phyloP scores from a whole-genome alignment of 2,888 invertebrate genomes.

The Cheilosia vernalis region DNA sequence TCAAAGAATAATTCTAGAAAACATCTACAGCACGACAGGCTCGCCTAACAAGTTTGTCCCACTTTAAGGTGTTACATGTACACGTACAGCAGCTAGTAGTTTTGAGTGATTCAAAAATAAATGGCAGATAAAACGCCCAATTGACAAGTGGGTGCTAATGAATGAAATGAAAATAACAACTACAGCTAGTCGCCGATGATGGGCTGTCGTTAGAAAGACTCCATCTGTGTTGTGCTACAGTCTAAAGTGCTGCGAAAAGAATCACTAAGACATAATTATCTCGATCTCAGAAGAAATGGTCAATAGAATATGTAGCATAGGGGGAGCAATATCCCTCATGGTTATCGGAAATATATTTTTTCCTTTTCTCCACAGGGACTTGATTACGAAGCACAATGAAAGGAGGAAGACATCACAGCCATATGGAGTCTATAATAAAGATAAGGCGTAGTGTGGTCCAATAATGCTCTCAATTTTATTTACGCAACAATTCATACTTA shows the following conservation, averaged over 20 bases:
- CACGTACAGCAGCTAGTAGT: background rate
- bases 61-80: slow-evolving; percentile 45
- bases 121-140: slow-evolving; percentile 65
- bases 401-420: slow-evolving; percentile 7
- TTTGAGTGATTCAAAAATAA: slow-evolving; percentile 40
- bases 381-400: slow-evolving; percentile 47
- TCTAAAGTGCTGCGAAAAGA: slow-evolving; percentile 10
- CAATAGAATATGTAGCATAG: slow-evolving; percentile 32
- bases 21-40: slow-evolving; percentile 39
- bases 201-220: slow-evolving; percentile 30
- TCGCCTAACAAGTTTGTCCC: slow-evolving; percentile 72
- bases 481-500: slow-evolving; percentile 71
- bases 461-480: slow-evolving; percentile 57
- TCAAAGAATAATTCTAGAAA: slow-evolving; percentile 2
- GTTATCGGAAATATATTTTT: slow-evolving; percentile 6
- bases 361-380: slow-evolving; percentile 61
- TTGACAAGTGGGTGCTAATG: slow-evolving; percentile 72
- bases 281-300: slow-evolving; percentile 22
- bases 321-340: slow-evolving; percentile 37
- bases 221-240: slow-evolving; percentile 10
- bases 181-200: slow-evolving; percentile 28
- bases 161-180: slow-evolving; percentile 59
- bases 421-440: slow-evolving; percentile 62
- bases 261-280: slow-evolving; percentile 44
- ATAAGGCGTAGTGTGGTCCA: slow-evolving; percentile 37